Evolutionary conservation across 2,113 vertebrate genomes (phyloP), one percentile per base, ranked within the genome.

Genomic region (Ceratotherium simum): DNA sequence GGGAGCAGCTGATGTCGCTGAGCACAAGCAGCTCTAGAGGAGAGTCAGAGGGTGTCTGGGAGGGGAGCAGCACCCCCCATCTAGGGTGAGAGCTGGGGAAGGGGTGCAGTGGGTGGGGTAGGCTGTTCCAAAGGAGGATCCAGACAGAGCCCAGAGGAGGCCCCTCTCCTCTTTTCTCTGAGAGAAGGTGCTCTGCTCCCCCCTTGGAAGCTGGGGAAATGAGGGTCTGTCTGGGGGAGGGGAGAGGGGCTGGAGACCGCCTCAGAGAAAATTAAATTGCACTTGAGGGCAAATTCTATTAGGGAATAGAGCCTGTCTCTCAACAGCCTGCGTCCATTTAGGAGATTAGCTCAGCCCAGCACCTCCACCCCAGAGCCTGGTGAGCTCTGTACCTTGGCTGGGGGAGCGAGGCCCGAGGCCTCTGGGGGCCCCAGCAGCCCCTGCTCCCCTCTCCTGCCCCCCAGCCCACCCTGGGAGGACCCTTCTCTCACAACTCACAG

Each of bases 231-330:
- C 36, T 96, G 98, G 96, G 96, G 97, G 97, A 97, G 96, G 97
- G 95, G 23, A 93, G 97, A 98, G 98, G 98, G 98, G 95, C 96
- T 98, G 98, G 98, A 98, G 98, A 98, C 97, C 92, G 99, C 98
- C 98, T 98, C 70, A 21, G 46, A 98, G 99, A 99, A 99, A 99
- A 99, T 99, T 99, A 99, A 99, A 99, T 99, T 99, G 99, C 99
- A 99, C 99, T 99, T 99, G 99, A 99, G 99, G 99, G 99, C 99
- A 99, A 99, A 99, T 99, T 99, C 99, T 99, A 99, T 99, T 99
- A 99, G 99, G 99, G 99, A 99, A 99, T 98, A 99, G 99, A 98
- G 98, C 99, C 99, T 98, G 99, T 99, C 99, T 99, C 99, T 92
- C 99, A 98, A 98, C 99, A 99, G 99, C 98, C 99, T 97, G 98